Percentiles rank a stretch among this genome's conserved stretches.
Evolutionary conservation across 2,888 invertebrate species (phyloP).

Genomic region (Machimus rusticus): DNA sequence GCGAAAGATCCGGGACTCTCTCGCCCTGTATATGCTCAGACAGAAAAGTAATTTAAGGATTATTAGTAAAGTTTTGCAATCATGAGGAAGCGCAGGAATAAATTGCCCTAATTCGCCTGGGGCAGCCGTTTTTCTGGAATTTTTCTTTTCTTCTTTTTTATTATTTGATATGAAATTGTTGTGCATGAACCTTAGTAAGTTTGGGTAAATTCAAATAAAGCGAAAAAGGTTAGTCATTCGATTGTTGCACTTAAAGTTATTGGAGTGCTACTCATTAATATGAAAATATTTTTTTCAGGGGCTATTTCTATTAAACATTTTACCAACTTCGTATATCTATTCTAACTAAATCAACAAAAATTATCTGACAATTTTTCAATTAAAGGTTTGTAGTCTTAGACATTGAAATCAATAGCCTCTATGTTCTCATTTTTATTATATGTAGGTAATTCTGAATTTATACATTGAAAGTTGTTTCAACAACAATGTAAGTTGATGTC

Average conservation of each 20-base stretch:
- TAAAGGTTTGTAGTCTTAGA: too few relatives aligned
- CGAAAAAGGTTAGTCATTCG: background rate
- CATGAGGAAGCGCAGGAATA: constrained; percentile 21
- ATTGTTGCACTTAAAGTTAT: background rate
- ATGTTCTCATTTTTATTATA: too few relatives aligned
- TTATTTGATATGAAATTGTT: constrained; percentile 1
- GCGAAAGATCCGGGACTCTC: background rate
- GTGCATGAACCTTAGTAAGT: background rate
- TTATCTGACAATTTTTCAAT: too few relatives aligned
- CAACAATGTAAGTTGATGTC: too few relatives aligned
- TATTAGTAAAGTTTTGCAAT: constrained; percentile 41
- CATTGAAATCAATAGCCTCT: too few relatives aligned
- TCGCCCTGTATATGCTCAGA: background rate
- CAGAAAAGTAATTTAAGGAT: constrained; percentile 40
- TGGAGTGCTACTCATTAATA: background rate
- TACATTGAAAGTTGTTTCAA: too few relatives aligned
- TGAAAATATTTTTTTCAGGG: background rate
- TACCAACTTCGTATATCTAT: too few relatives aligned
- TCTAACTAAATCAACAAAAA: too few relatives aligned
- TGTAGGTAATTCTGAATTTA: too few relatives aligned
- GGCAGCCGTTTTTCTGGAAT: background rate
- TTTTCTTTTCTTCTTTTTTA: background rate
- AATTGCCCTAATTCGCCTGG: background rate
- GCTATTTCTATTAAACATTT: too few relatives aligned
- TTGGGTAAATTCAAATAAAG: constrained; percentile 16